Conservation (phyloP, 2,888 invertebrate species). For the Xanthia icteritia region DNA sequence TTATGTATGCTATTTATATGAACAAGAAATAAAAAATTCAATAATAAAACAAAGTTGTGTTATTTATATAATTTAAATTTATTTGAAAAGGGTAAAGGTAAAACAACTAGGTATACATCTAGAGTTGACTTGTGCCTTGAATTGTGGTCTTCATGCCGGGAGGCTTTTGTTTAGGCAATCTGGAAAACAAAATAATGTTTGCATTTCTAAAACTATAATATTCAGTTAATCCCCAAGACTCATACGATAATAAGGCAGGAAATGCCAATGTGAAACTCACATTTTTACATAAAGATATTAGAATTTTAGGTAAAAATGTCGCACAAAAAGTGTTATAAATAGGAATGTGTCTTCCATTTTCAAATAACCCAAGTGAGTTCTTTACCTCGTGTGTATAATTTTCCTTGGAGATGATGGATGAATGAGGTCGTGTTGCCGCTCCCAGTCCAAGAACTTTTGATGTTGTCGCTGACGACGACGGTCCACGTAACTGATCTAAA, state of each 20-base stretch:
- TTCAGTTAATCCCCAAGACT: neutral
- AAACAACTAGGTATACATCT: slow-evolving; percentile 43
- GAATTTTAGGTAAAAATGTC: neutral
- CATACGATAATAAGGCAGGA: neutral
- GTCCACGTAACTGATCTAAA: slow-evolving; percentile 95
- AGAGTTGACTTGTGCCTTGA: slow-evolving; percentile 87
- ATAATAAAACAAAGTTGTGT: slow-evolving; percentile 38
- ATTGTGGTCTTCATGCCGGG: slow-evolving; percentile 83
- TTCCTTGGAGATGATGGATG: slow-evolving; percentile 94
- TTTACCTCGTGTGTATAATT: slow-evolving; percentile 92
- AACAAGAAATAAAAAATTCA: slow-evolving; percentile 46
- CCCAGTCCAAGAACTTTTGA: slow-evolving; percentile 93
- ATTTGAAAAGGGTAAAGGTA: slow-evolving; percentile 17
- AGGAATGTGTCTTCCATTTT: neutral
- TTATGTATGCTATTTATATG: slow-evolving; percentile 48
- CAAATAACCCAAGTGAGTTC: neutral
- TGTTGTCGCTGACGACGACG: slow-evolving; percentile 93
- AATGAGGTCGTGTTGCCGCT: slow-evolving; percentile 92
- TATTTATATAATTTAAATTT: slow-evolving; percentile 31
- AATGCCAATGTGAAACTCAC: neutral
- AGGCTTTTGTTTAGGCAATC: slow-evolving; percentile 86
- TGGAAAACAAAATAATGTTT: slow-evolving; percentile 65
- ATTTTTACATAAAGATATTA: neutral
- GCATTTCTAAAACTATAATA: neutral
- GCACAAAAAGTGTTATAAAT: neutral